phyloP scores from a whole-genome alignment of 2,797 vertebrate genomes.

The Halcyon chelicuti region DNA sequence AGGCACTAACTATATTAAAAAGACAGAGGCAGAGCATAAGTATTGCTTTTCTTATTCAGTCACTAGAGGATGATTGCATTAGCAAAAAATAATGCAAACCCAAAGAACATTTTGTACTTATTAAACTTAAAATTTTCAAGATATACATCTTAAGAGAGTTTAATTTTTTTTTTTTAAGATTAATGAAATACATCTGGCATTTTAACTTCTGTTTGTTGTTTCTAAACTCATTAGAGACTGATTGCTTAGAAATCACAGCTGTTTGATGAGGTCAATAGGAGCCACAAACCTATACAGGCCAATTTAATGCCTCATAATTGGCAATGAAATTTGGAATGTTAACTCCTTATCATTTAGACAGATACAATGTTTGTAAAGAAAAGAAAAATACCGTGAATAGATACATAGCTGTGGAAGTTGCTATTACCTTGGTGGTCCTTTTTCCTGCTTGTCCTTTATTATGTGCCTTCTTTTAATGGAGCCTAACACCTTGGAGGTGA shows the following conservation, averaged over 20 bases:
- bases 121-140: slow-evolving; percentile 63
- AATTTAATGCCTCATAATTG: slow-evolving; percentile 59
- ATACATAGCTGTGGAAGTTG: neutral
- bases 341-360: neutral
- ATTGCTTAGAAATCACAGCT: slow-evolving; percentile 68
- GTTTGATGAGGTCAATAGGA: slow-evolving; percentile 69
- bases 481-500: neutral
- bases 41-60: slow-evolving; percentile 60
- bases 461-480: neutral
- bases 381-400: neutral
- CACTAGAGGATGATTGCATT: slow-evolving; percentile 39
- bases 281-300: slow-evolving; percentile 48
- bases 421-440: neutral
- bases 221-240: slow-evolving; percentile 60
- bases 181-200: slow-evolving; percentile 67
- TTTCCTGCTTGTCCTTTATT: neutral
- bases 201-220: slow-evolving; percentile 63
- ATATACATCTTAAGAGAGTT: slow-evolving; percentile 47
- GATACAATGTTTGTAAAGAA: neutral
- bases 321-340: slow-evolving; percentile 29
- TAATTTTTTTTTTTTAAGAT: slow-evolving; percentile 18
- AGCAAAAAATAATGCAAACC: slow-evolving; percentile 16
- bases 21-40: slow-evolving; percentile 34
- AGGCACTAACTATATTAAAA: slow-evolving; percentile 66
- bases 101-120: slow-evolving; percentile 45